These are phyloP conservation scores for Macropus fuliginosus DNA, from an alignment of 2,797 vertebrate species.

Conservation along the genomic window DNA sequence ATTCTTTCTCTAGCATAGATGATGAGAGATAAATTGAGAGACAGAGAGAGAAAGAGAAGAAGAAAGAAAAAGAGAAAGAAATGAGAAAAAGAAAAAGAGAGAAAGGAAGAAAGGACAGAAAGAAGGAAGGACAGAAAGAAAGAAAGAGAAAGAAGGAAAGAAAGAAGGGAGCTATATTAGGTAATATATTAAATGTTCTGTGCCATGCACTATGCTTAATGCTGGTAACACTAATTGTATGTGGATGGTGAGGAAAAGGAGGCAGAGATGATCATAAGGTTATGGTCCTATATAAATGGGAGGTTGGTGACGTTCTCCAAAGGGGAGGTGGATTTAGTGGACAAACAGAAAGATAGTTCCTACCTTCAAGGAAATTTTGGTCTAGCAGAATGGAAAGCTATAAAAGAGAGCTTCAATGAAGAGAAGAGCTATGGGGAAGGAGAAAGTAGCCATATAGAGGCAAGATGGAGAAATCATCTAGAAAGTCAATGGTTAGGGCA, in stretches of 20 bases:
- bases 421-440: neutral
- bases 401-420: neutral
- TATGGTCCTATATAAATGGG: no score
- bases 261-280: no score
- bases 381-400: neutral
- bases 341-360: neutral
- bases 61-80: neutral
- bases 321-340: no score
- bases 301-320: no score
- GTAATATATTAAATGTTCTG: neutral
- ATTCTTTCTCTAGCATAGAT: neutral
- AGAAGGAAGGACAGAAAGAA: neutral
- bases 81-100: neutral
- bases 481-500: neutral
- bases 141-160: neutral
- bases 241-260: no score
- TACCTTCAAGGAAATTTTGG: neutral
- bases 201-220: neutral
- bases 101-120: no score
- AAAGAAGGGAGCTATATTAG: neutral
- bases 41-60: neutral
- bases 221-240: neutral
- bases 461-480: neutral
- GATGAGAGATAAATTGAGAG: neutral
- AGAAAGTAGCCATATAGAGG: neutral